Percentiles rank a stretch among this genome's conserved stretches.
These are phyloP conservation scores for Thymelicus acteon DNA, from an alignment of 2,888 invertebrate species.

Conservation along the genomic window DNA sequence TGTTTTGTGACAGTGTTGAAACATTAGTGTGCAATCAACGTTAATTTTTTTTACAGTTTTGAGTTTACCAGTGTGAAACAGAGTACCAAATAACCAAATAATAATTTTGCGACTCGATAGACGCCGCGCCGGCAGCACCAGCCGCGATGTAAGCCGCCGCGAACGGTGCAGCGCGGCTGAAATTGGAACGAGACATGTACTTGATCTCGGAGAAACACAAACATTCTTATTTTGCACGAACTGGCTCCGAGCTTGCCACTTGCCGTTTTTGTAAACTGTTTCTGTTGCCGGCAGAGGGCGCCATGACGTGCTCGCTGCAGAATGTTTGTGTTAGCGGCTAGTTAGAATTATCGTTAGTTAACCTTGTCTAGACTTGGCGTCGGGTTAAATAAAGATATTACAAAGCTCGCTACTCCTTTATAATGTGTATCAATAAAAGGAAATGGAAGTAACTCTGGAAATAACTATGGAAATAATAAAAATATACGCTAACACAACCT, in stretches of 20 bases:
- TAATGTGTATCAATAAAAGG: too few relatives aligned
- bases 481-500: too few relatives aligned
- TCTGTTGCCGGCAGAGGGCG: conserved; percentile 3
- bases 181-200: conserved; percentile 38
- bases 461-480: too few relatives aligned
- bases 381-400: conserved; percentile 35
- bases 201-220: conserved; percentile 34
- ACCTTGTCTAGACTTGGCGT: conserved; percentile 32
- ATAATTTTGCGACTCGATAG: not conserved
- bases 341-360: conserved; percentile 18
- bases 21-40: too few relatives aligned
- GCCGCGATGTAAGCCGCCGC: conserved; percentile 28
- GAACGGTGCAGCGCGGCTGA: conserved; percentile 28
- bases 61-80: too few relatives aligned
- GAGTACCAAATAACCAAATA: too few relatives aligned
- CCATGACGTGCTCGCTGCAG: conserved; percentile 24
- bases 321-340: conserved; percentile 15
- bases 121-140: too few relatives aligned
- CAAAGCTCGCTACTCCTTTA: not conserved
- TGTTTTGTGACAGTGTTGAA: too few relatives aligned
- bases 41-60: too few relatives aligned
- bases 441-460: too few relatives aligned
- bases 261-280: conserved; percentile 33
- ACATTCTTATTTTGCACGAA: conserved; percentile 39
- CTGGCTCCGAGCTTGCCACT: conserved; percentile 20